phyloP scores from a whole-genome alignment of 2,888 invertebrate genomes.

The Dynastes maya region DNA sequence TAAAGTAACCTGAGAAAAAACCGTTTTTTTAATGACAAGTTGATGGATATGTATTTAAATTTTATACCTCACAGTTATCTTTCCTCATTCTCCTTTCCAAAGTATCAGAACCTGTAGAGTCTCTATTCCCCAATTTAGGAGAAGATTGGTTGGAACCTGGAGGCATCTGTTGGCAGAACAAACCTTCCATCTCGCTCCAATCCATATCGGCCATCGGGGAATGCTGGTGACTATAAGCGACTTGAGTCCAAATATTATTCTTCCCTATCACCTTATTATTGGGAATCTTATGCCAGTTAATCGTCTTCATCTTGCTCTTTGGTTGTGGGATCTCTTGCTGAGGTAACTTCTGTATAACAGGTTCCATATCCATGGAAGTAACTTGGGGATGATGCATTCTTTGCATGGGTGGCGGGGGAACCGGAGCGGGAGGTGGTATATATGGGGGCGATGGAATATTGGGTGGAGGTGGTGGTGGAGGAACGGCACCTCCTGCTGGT shows the following conservation, averaged over 20 bases:
- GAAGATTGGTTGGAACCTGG: slow-evolving; percentile 72
- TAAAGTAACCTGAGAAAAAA: slow-evolving; percentile 76
- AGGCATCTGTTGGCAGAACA: slow-evolving; percentile 91
- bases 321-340: slow-evolving; percentile 95
- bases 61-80: slow-evolving; percentile 79
- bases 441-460: slow-evolving; percentile 64
- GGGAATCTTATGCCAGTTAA: slow-evolving; percentile 98
- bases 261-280: slow-evolving; percentile 91
- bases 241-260: slow-evolving; percentile 94
- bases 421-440: slow-evolving; percentile 60
- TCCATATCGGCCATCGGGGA: slow-evolving; percentile 89
- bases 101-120: slow-evolving; percentile 68
- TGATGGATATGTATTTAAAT: slow-evolving; percentile 64
- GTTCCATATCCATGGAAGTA: slow-evolving; percentile 63
- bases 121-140: slow-evolving; percentile 71
- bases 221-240: slow-evolving; percentile 88
- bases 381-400: slow-evolving; percentile 42
- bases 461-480: slow-evolving; percentile 70
- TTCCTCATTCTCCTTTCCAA: slow-evolving; percentile 80
- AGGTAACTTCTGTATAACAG: slow-evolving; percentile 77
- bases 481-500: slow-evolving; percentile 64
- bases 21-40: neutral
- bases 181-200: slow-evolving; percentile 94
- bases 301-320: slow-evolving; percentile 97
- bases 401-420: slow-evolving; percentile 66